Evolutionary conservation across 2,888 invertebrate species (phyloP), one percentile per base, ranked within the genome.

Genomic region (Campoplex nolae): DNA sequence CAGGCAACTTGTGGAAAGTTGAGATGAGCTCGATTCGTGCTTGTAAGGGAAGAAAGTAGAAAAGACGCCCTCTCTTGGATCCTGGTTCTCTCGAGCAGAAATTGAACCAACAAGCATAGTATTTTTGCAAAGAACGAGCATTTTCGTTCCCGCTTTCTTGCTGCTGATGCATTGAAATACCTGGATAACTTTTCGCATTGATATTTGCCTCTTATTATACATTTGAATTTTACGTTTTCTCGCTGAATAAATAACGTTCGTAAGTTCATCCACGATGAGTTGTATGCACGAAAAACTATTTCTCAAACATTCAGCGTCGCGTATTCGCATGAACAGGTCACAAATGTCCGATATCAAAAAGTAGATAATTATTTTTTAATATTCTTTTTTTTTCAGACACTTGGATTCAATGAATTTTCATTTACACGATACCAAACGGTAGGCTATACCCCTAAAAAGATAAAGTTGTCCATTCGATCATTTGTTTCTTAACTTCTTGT

Each of bases 1-100:
- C 68, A 28, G 35, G 45, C 75, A 58, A 82, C 75, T 76, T 76
- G 32, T 68, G 56, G 58, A 82, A 82, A 82, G 82, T 82, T 82
- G n/a, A 45, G 75, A 82, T 82, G 76, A 82, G 68, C 68, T 56
- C 67, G 67, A 75, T 76, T 68, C 70, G 45, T 76, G 82, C 75
- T 76, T 35, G 82, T 9, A n/a, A 68, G 70, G 67, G 70, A 48
- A 58, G 76, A 68, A 68, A 67, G 74, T 76, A 48, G 68, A 82
- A 68, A 68, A 56, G 74, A 70, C 38, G 38, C 75, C 56, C 68
- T 58, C n/a, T 18, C 42, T 28, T 16, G 68, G 38, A 32, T 54
- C 45, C 16, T 42, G 42, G 54, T 51, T 82, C 68, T 32, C 67
- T 76, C 70, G 58, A 58, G 75, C 56, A 68, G 70, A 76, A 82